Base-by-base conservation (phyloP, 2,888 invertebrate genomes). In the Sarcophaga carnaria region DNA sequence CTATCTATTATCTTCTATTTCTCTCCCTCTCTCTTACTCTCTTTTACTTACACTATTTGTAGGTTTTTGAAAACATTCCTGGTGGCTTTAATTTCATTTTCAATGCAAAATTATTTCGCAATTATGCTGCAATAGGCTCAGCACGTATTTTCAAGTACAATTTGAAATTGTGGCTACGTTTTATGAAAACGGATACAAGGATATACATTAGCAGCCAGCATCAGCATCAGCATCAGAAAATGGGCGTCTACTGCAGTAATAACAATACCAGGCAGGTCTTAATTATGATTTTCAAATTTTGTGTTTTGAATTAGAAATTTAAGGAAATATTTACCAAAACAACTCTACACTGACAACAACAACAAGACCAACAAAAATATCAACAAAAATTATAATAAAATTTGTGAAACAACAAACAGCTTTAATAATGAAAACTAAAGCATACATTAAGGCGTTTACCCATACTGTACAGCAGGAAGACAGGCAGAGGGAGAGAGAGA, bases 201-300 rank as follows among this genome's bases (percentile, higher is more conserved):
- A 63, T 54, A 37, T 10, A 10, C 37, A 37, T 37, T 37, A 37
- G 37, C 37, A 37, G 37, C 37, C 10, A 37, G 2, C 37, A 37
- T 37, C 10, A 8, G 37, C 10, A 37, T 8, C 10, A 37, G 37
- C 37, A 37, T 37, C 6, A 37, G n/a, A 2, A 37, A 37, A 37
- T 37, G 37, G 37, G 37, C 37, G 37, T 37, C 0, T 2, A 2
- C 37, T 37, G 12, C 67, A 63, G 54, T 64, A 66, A 47, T 67
- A 49, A 70, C 70, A 70, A 59, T 45, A 77, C 25, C 45, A 25
- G 47, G 2, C 54, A 66, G 45, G 45, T 66, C 71, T 83, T 77
- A 83, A 83, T 77, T 83, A 72, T 27, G 66, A 72, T 66, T 83
- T 77, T 3, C 2, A 45, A 76, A 64, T 64, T 77, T 37, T 37